Percentiles rank a stretch among this genome's conserved stretches.
Conservation (phyloP, 2,888 invertebrate species). For the Tinea pellionella region DNA sequence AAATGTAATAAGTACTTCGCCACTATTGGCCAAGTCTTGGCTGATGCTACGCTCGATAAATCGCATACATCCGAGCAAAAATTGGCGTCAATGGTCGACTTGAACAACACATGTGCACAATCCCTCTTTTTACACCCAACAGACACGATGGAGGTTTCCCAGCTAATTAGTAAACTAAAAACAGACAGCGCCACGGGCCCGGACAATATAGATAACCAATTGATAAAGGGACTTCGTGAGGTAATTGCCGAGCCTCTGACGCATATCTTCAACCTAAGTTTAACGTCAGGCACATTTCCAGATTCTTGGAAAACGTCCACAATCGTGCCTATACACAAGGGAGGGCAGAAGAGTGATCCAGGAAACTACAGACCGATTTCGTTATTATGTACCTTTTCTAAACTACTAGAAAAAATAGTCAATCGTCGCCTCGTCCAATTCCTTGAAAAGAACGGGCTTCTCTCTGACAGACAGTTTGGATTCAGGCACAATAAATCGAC, state of each 20-base stretch:
- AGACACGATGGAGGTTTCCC: constrained; percentile 14
- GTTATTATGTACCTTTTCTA: constrained; percentile 2
- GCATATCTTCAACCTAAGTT: constrained; percentile 18
- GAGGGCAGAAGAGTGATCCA: constrained; percentile 12
- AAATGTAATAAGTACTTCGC: too few species aligned
- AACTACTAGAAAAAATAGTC: too few species aligned
- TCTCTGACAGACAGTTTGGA: constrained; percentile 16
- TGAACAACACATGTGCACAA: not conserved
- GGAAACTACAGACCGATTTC: constrained; percentile 19
- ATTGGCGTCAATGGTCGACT: not conserved
- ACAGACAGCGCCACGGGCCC: constrained; percentile 16
- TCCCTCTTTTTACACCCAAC: constrained; percentile 19
- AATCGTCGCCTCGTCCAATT: constrained; percentile 11
- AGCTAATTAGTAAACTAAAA: constrained; percentile 14
- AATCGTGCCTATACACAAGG: constrained; percentile 17
- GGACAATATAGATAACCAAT: constrained; percentile 14
- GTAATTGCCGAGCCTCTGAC: constrained; percentile 14
- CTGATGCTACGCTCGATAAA: too few species aligned
- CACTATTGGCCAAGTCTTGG: too few species aligned
- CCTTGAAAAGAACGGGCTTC: constrained; percentile 11
- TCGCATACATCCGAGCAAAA: not conserved
- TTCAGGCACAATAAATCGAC: constrained; percentile 15
- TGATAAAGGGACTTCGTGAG: constrained; percentile 16
- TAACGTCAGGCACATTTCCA: constrained; percentile 18
- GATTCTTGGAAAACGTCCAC: constrained; percentile 17